Base-by-base conservation (phyloP, 2,888 invertebrate species). In the Matsumyia berberina region DNA sequence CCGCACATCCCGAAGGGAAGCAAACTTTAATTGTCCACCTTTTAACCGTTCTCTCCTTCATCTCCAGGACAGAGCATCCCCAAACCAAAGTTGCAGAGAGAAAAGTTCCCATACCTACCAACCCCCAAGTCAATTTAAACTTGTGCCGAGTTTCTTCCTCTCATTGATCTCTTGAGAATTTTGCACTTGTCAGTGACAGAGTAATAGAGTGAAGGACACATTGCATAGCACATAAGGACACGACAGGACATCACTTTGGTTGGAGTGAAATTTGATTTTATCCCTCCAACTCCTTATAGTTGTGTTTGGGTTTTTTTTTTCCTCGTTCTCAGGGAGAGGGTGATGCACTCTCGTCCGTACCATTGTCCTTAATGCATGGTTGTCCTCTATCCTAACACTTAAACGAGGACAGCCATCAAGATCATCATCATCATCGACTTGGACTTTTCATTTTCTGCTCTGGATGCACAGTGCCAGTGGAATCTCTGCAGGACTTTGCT, bases 21-120 rank as follows among this genome's bases (percentile, higher is more conserved):
- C 55, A 70, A 85, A 85, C 70, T 85, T 85, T 85, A 85, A 85
- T 80, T 80, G 85, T 79, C 76, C 85, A 80, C 60, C 85, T 70
- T 60, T 64, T 66, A 58, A 53, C 57, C 70, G 58, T 49, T 39
- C 33, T 42, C 35, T 24, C 7, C 53, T n/a, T 31, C 15, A 29
- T 37, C 67, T 15, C n/a, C 15, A 11, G 0, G 2, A n/a, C 42
- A 15, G 9, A n/a, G n/a, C n/a, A n/a, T n/a, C n/a, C 15, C n/a
- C 24, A 55, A n/a, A n/a, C n/a, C n/a, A n/a, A n/a, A n/a, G 11
- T 5, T 73, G 33, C 51, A 46, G 77, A 78, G 69, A 29, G 64
- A 58, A 62, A 77, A 70, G 51, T 58, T 66, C 57, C 46, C 49
- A 58, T 49, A n/a, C n/a, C 58, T 66, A 17, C 51, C 37, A 46